Evolutionary conservation across 2,113 vertebrate genomes (phyloP).

Genomic region (Macquaria ambigua): DNA sequence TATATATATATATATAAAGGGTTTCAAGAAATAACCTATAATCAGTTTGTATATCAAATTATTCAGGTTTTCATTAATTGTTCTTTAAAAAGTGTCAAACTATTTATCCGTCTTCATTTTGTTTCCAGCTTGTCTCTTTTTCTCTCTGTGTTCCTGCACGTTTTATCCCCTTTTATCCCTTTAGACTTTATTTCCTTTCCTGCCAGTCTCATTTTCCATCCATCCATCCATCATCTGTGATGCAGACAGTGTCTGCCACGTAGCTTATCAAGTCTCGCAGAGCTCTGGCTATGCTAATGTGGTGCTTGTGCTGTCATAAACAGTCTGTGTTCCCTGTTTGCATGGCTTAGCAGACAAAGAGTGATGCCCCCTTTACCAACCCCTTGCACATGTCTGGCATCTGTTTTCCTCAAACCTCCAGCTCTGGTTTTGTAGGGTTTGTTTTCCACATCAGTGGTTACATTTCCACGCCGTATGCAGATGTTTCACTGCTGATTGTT

Average conservation of each 20-base stretch:
- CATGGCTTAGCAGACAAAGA: slow-evolving; percentile 67
- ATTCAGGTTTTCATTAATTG: background rate
- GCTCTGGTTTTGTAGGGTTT: slow-evolving; percentile 35
- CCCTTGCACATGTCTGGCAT: slow-evolving; percentile 56
- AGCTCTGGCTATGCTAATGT: slow-evolving; percentile 64
- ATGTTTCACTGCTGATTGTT: slow-evolving; percentile 53
- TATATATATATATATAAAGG: too few species aligned
- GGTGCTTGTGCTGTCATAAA: slow-evolving; percentile 71
- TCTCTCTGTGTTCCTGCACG: background rate
- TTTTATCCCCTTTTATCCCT: background rate
- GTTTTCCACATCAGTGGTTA: slow-evolving; percentile 30
- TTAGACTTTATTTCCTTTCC: background rate
- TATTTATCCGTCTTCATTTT: background rate
- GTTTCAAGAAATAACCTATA: background rate
- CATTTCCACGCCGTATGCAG: slow-evolving; percentile 41
- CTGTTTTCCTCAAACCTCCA: slow-evolving; percentile 62
- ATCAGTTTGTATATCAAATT: background rate
- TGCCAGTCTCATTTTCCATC: slow-evolving; percentile 19
- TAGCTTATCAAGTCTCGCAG: slow-evolving; percentile 65
- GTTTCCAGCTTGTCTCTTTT: background rate
- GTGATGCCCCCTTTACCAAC: slow-evolving; percentile 57
- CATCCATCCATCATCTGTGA: slow-evolving; percentile 37
- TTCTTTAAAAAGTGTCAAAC: background rate
- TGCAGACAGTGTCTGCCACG: slow-evolving; percentile 48
- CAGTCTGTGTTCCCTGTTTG: slow-evolving; percentile 67